These are phyloP conservation scores for Tetramorium bicarinatum DNA, from an alignment of 2,888 invertebrate species.

Conservation along the genomic window DNA sequence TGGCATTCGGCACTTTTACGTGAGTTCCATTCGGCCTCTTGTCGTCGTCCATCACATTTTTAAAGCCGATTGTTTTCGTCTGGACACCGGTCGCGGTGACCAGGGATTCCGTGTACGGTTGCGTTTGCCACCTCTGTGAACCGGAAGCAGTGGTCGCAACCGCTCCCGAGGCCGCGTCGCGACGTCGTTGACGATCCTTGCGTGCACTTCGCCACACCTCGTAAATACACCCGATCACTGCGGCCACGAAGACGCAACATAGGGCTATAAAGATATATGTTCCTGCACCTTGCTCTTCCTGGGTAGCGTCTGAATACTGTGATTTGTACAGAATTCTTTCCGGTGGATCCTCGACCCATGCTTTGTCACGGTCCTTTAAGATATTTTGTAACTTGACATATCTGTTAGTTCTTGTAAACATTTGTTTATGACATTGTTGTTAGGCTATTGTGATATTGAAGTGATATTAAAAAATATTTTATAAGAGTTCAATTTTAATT, in stretches of 20 bases:
- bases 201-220: slow-evolving; percentile 88
- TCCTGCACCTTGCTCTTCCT: slow-evolving; percentile 92
- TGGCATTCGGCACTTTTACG: slow-evolving; percentile 75
- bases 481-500: neutral
- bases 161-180: slow-evolving; percentile 71
- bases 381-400: neutral
- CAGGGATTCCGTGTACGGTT: slow-evolving; percentile 78
- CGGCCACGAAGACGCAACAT: slow-evolving; percentile 91
- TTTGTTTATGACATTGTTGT: slow-evolving; percentile 11
- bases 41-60: slow-evolving; percentile 80
- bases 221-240: slow-evolving; percentile 90
- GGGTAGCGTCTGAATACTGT: slow-evolving; percentile 91
- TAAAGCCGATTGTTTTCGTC: slow-evolving; percentile 82
- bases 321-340: slow-evolving; percentile 92
- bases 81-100: slow-evolving; percentile 69
- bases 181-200: slow-evolving; percentile 80
- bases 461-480: neutral
- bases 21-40: slow-evolving; percentile 85
- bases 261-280: slow-evolving; percentile 94
- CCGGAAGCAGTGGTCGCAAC: slow-evolving; percentile 65
- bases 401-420: neutral
- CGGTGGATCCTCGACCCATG: slow-evolving; percentile 95
- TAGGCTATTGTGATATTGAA: neutral
- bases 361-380: slow-evolving; percentile 91
- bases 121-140: slow-evolving; percentile 82